phyloP scores from a whole-genome alignment of 2,888 invertebrate genomes.

The Andrena flavipes region DNA sequence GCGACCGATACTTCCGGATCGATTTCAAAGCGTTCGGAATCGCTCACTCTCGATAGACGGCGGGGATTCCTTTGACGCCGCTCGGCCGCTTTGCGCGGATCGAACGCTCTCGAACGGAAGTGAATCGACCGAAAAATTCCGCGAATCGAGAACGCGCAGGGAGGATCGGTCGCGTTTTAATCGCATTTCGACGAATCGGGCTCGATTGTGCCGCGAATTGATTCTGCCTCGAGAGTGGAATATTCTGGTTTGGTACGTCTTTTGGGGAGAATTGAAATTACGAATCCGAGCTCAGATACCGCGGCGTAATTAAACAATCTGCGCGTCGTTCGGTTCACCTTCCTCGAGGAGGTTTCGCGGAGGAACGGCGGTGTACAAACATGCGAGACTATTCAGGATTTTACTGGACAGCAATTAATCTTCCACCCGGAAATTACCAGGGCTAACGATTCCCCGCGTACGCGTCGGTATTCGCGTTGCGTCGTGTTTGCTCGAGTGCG shows the following conservation, averaged over 20 bases:
- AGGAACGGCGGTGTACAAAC: constrained; percentile 48
- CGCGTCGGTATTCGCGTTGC: constrained; percentile 45
- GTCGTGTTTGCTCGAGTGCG: constrained; percentile 29
- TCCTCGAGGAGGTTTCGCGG: constrained; percentile 27
- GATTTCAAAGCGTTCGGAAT: constrained; percentile 11
- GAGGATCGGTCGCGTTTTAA: not conserved
- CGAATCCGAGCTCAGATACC: not conserved
- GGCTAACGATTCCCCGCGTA: constrained; percentile 43
- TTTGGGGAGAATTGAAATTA: no score
- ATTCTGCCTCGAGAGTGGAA: not conserved
- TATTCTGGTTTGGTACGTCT: no score
- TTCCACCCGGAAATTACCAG: constrained; percentile 67
- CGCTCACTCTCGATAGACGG: not conserved
- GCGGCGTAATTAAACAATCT: constrained; percentile 12
- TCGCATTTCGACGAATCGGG: not conserved
- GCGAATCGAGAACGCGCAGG: not conserved
- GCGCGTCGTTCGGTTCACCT: not conserved
- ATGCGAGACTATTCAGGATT: constrained; percentile 57
- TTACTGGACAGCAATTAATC: constrained; percentile 59
- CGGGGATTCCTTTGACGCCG: constrained; percentile 9
- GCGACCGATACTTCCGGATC: constrained; percentile 14
- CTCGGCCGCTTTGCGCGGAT: not conserved
- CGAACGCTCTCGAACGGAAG: not conserved
- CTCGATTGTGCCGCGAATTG: not conserved
- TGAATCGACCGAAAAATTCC: not conserved